Base-by-base conservation (phyloP, 2,888 invertebrate genomes). In the Rhogogaster chlorosoma region DNA sequence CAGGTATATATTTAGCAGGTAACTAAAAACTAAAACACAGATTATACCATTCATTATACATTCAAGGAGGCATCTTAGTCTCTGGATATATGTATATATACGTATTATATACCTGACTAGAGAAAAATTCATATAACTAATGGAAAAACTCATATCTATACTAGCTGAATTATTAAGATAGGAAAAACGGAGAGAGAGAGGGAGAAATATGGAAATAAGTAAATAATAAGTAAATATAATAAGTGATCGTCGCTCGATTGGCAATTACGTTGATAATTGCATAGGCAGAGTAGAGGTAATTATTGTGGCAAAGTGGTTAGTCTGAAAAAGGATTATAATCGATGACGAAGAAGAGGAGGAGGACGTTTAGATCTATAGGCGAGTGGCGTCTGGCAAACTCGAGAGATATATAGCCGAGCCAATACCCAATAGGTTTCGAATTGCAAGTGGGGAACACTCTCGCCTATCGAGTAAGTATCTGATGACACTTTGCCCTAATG, bases 191-290 rank as follows among this genome's bases (percentile, higher is more conserved):
- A 83, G 22, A 83, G 70, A 83, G 83, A 70, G 84, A 84, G 57
- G 70, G 70, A 29, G 57, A 70, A 70, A 84, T 18, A 67, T n/a
- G 53, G 12, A 38, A 57, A 57, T 84, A 77, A 83, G 83, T 84
- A 84, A 80, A 75, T 53, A 85, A 86, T 73, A 77, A 57, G 86
- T 82, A 83, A 85, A 84, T 86, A 42, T 53, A 53, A 53, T n/a
- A n/a, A 53, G 6, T 53, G n/a, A 53, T 53, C 18, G n/a, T n/a
- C n/a, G 18, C n/a, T 53, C 53, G 53, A 53, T 53, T 53, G 53
- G 53, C 53, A 53, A 53, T 53, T 53, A 53, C 53, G n/a, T 53
- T 53, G 53, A 53, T 53, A 53, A 53, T 53, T 53, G n/a, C 7
- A 49, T 49, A 53, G 7, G n/a, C 53, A 53, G 53, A 53, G 53